Conservation (phyloP, 1,140 invertebrate species). For the Cyclina sinensis region DNA sequence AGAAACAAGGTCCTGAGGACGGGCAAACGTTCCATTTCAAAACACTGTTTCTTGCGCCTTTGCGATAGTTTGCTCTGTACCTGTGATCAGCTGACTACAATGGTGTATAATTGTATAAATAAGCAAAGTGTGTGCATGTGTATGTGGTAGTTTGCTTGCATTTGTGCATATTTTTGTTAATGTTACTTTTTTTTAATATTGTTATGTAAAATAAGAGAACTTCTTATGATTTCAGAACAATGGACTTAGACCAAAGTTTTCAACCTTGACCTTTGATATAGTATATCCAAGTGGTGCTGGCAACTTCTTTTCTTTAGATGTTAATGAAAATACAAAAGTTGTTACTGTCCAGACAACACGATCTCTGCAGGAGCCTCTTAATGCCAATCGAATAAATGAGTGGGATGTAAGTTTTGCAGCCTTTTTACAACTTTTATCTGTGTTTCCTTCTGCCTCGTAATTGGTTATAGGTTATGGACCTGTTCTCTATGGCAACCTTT, state of each 20-base stretch:
- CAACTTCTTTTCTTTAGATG: slow-evolving; percentile 14
- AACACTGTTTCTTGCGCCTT: too few relatives aligned
- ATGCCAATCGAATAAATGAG: not conserved
- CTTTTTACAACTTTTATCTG: too few relatives aligned
- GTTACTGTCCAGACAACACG: not conserved
- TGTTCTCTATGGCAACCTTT: too few relatives aligned
- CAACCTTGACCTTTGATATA: slow-evolving; percentile 5
- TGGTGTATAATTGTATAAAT: too few relatives aligned
- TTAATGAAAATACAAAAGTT: not conserved
- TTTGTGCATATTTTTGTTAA: not conserved
- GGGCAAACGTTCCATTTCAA: too few relatives aligned
- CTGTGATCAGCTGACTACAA: too few relatives aligned
- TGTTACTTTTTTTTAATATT: not conserved
- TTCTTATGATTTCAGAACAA: not conserved
- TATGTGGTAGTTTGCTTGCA: too few relatives aligned
- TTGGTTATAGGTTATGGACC: too few relatives aligned
- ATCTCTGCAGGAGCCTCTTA: not conserved
- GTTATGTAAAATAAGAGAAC: not conserved
- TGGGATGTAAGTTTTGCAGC: slow-evolving; percentile 43
- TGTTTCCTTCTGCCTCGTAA: too few relatives aligned
- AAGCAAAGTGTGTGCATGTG: too few relatives aligned
- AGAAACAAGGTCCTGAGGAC: too few relatives aligned
- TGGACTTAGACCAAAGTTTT: slow-evolving; percentile 32
- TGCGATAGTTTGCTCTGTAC: too few relatives aligned
- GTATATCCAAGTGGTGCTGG: slow-evolving; percentile 31